Conservation (phyloP, 2,113 vertebrate genomes). For the Gallinago undulata region DNA sequence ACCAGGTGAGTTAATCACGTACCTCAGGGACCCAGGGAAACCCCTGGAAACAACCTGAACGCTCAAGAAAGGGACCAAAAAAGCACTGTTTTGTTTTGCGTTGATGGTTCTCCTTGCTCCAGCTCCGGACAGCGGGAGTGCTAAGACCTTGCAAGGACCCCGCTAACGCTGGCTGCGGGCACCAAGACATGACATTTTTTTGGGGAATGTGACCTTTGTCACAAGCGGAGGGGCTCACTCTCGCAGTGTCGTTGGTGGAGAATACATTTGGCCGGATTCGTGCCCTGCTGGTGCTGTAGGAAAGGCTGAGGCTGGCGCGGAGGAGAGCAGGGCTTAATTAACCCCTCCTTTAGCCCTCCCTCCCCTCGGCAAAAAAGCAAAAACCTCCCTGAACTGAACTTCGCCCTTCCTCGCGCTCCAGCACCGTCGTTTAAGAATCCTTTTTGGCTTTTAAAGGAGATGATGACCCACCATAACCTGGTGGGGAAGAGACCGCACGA, state of each 20-base stretch:
- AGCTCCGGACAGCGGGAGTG: not conserved
- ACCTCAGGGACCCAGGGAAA: not conserved
- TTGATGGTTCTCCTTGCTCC: not conserved
- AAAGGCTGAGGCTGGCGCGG: not conserved
- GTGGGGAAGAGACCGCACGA: not conserved
- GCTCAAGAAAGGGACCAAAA: constrained; percentile 29
- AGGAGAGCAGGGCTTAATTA: not conserved
- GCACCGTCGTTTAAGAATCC: not conserved
- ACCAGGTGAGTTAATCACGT: not conserved
- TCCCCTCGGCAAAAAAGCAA: not conserved
- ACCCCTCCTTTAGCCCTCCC: not conserved
- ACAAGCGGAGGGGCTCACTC: not conserved
- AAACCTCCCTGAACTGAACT: not conserved
- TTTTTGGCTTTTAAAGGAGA: not conserved
- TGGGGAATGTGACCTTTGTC: not conserved
- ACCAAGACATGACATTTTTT: not conserved
- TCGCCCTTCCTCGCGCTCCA: not conserved
- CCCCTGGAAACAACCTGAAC: constrained; percentile 12
- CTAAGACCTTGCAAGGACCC: not conserved
- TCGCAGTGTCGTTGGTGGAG: not conserved
- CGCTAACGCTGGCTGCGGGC: not conserved
- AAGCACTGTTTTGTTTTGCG: not conserved
- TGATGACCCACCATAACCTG: not conserved
- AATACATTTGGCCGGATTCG: not conserved
- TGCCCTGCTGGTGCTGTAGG: not conserved